Percentiles rank a stretch among this genome's conserved stretches.
Evolutionary conservation across 2,888 invertebrate species (phyloP).

Genomic region (Megalurothrips usitatus): DNA sequence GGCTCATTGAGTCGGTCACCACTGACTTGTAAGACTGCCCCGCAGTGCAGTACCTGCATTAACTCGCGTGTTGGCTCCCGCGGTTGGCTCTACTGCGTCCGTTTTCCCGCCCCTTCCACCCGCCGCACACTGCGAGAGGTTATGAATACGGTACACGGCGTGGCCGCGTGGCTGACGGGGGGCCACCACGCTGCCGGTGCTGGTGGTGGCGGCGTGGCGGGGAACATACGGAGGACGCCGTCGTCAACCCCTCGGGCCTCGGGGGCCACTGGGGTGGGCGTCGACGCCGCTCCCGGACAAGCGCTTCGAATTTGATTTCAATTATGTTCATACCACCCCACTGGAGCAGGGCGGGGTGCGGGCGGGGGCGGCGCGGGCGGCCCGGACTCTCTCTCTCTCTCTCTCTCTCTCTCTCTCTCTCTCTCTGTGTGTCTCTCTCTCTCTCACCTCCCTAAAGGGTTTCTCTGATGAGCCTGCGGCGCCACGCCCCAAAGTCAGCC

Average conservation of each 20-base stretch:
- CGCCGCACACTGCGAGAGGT: no score
- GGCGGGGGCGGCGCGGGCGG: neutral
- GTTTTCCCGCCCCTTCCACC: no score
- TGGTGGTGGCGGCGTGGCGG: neutral
- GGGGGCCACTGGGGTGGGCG: neutral
- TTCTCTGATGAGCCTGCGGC: neutral
- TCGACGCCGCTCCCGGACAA: neutral
- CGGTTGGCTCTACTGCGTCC: no score
- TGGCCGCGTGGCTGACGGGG: neutral
- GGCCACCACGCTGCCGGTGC: neutral
- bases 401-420: no score
- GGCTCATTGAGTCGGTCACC: no score
- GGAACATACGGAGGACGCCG: neutral
- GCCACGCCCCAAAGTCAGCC: neutral
- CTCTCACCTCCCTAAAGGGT: neutral
- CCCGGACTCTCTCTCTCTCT: neutral
- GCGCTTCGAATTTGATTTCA: slow-evolving; percentile 20
- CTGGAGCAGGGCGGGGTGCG: neutral
- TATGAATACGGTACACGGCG: no score
- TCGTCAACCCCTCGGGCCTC: neutral
- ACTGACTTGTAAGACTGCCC: no score
- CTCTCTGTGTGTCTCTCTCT: no score
- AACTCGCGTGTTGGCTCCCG: no score
- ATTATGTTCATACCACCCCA: neutral
- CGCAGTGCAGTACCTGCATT: no score